Conservation (phyloP, 2,113 vertebrate genomes). For the Oreochromis niloticus region DNA sequence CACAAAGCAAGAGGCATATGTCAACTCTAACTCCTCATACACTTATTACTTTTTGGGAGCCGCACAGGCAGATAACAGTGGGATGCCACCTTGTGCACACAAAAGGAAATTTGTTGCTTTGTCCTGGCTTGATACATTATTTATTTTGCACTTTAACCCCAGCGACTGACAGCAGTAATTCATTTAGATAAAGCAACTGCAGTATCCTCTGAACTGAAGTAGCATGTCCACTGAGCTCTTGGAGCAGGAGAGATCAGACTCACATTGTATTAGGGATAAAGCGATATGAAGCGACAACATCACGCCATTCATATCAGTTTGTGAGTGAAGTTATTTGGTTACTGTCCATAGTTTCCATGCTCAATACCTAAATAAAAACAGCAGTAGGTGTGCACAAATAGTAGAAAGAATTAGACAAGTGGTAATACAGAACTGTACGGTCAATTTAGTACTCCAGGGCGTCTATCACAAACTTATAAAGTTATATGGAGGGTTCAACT, state of each 20-base stretch:
- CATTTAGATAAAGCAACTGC: conserved; percentile 18
- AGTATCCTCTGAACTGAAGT: background rate
- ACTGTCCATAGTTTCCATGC: background rate
- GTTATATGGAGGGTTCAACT: background rate
- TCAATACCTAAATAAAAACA: background rate
- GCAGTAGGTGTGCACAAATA: background rate
- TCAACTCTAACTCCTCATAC: conserved; percentile 36
- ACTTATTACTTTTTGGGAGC: conserved; percentile 50
- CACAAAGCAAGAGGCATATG: conserved; percentile 39
- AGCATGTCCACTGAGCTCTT: background rate
- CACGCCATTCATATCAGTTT: background rate
- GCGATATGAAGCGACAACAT: background rate
- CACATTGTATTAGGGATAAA: background rate
- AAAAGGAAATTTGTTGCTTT: conserved; percentile 36
- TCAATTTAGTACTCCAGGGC: background rate
- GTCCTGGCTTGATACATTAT: background rate
- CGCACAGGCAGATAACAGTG: conserved; percentile 37
- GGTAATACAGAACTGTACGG: background rate
- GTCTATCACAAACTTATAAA: background rate
- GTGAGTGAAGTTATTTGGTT: background rate
- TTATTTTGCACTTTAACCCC: background rate
- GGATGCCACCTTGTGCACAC: background rate
- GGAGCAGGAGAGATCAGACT: background rate
- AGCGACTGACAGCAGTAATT: conserved; percentile 26
- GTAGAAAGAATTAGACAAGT: background rate